Evolutionary conservation across 2,888 invertebrate species (phyloP).

Genomic region (Danaus chrysippus): DNA sequence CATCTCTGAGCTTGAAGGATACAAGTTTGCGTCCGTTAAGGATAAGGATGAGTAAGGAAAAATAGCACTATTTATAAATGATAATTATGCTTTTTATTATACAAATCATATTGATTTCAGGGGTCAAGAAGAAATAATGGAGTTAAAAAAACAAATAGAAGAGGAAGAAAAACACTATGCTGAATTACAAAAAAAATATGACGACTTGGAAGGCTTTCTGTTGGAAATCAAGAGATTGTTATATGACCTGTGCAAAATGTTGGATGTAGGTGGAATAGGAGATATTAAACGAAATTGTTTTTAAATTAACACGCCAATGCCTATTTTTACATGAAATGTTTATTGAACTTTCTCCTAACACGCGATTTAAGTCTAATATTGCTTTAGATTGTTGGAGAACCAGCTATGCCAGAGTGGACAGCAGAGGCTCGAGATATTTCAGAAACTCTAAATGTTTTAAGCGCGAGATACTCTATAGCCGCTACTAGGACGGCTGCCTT

Average conservation of each 20-base stretch:
- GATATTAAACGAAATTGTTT: no score
- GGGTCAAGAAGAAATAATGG: constrained; percentile 84
- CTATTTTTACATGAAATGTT: no score
- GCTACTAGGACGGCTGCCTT: constrained; percentile 49
- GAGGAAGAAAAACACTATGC: constrained; percentile 57
- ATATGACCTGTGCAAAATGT: constrained; percentile 64
- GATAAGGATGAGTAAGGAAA: constrained; percentile 86
- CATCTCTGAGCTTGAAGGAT: constrained; percentile 84
- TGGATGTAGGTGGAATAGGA: constrained; percentile 56
- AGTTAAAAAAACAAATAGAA: constrained; percentile 80
- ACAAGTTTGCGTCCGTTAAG: constrained; percentile 88
- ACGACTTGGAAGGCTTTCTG: constrained; percentile 60
- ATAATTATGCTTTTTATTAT: background rate
- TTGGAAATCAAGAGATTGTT: constrained; percentile 67
- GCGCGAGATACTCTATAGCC: constrained; percentile 59
- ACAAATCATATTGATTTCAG: constrained; percentile 59
- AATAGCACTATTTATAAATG: background rate
- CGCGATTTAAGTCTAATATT: background rate
- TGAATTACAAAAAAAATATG: constrained; percentile 52
- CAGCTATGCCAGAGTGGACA: constrained; percentile 67
- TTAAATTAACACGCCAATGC: background rate
- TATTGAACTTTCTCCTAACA: background rate
- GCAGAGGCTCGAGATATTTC: constrained; percentile 68
- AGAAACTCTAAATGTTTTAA: constrained; percentile 61
- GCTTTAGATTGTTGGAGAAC: constrained; percentile 60